Conservation (phyloP, 2,888 invertebrate genomes). For the Oscheius sp. region DNA sequence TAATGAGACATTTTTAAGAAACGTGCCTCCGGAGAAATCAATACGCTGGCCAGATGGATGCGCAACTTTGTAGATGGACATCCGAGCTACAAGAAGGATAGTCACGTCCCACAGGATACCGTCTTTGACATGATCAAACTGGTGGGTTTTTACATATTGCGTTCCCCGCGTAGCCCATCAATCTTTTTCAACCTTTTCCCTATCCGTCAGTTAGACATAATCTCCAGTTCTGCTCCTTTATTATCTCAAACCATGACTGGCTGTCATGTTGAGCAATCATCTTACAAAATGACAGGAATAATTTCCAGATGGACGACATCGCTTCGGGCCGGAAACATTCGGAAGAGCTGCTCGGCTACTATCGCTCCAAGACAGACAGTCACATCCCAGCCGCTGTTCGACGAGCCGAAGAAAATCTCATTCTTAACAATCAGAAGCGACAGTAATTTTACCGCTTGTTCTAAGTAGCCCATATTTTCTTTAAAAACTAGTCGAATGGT, state of each 20-base stretch:
- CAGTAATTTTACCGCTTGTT: neutral
- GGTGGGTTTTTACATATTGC: slow-evolving; percentile 42
- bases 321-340: slow-evolving; percentile 70
- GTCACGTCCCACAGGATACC: slow-evolving; percentile 86
- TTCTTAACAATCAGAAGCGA: slow-evolving; percentile 33
- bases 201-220: too few relatives aligned
- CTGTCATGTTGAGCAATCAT: too few relatives aligned
- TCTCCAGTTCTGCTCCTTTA: too few relatives aligned
- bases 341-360: slow-evolving; percentile 69
- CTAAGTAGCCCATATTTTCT: neutral
- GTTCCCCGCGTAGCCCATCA: too few relatives aligned
- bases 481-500: neutral
- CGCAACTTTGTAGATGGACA: slow-evolving; percentile 88
- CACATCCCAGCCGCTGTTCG: slow-evolving; percentile 69
- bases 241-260: too few relatives aligned
- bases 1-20: slow-evolving; percentile 76
- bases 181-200: too few relatives aligned
- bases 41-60: slow-evolving; percentile 95
- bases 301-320: slow-evolving; percentile 71
- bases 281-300: too few relatives aligned
- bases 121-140: slow-evolving; percentile 86
- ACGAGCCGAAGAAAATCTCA: slow-evolving; percentile 68
- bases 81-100: slow-evolving; percentile 83
- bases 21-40: slow-evolving; percentile 84
- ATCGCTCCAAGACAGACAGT: slow-evolving; percentile 70